Base-by-base conservation (phyloP, 2,888 invertebrate genomes). In the Auanema freiburgensis region DNA sequence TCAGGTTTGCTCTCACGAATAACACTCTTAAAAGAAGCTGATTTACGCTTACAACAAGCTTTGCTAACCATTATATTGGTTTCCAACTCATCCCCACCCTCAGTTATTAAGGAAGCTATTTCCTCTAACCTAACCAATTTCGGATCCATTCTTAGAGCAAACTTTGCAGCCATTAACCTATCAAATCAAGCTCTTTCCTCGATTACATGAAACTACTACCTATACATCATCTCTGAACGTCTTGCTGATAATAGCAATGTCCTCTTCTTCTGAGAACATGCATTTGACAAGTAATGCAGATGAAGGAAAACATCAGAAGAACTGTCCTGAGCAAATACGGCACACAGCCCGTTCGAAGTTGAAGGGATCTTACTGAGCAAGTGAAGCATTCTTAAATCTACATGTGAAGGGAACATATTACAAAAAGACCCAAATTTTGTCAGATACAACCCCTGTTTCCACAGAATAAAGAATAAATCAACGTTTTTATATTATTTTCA, bases 91-190 rank as follows among this genome's bases (percentile, higher is more conserved):
- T 33, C 33, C 33, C 3, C 33, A 33, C 33, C 8, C 33, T 33
- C 33, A 33, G 33, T 33, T 33, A 33, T 33, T 33, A 33, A 8
- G 8, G 33, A 33, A 33, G 33, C 33, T 3, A 63, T 11, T 25
- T 65, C 70, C 23, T 70, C 33, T 14, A 74, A 54, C 11, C 50
- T 61, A 10, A 74, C 21, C 16, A 64, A 51, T 6, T 63, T 43
- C n/a, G 66, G 65, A 51, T 65, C 68, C 60, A 63, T 57, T 16
- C 69, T 64, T 43, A 73, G 59, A 11, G 69, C 66, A n/a, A 69
- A 43, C 40, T 71, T 73, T 23, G 62, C 69, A 40, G 63, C 58
- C 24, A 62, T 59, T 25, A 67, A 50, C 59, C 73, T 73, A 33
- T 33, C 33, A 33, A 5, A 5, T 33, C 33, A 8, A 33, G 33